These are phyloP conservation scores for Calliphora vicina DNA, from an alignment of 1,140 invertebrate species.

Conservation along the genomic window DNA sequence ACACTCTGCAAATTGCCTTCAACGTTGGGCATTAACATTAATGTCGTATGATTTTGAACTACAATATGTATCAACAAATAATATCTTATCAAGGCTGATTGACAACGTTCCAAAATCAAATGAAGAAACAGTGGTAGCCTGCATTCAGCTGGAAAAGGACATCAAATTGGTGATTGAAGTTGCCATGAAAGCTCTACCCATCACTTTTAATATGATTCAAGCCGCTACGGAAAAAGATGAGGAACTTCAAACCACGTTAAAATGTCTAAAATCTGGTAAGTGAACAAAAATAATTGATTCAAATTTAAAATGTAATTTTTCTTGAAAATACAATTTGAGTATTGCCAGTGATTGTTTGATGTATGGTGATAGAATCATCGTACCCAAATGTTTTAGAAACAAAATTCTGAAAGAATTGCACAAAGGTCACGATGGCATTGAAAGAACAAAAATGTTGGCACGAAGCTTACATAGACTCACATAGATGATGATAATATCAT, in stretches of 20 bases:
- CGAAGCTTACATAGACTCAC: slow-evolving; percentile 65
- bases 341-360: background rate
- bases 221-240: background rate
- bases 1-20: background rate
- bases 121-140: background rate
- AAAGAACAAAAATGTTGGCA: slow-evolving; percentile 66
- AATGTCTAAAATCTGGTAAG: background rate
- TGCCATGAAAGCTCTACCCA: background rate
- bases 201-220: background rate
- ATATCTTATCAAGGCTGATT: background rate
- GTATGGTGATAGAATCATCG: background rate
- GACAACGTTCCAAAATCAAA: background rate
- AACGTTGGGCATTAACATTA: background rate
- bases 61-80: background rate
- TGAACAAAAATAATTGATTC: slow-evolving; percentile 41
- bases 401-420: no score
- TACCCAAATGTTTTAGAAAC: no score
- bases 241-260: background rate
- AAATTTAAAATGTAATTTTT: background rate
- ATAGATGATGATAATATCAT: slow-evolving; percentile 65
- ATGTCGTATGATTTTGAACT: background rate
- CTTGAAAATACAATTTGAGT: background rate
- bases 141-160: background rate
- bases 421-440: slow-evolving; percentile 55
- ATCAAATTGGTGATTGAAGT: background rate